Evolutionary conservation across 2,797 vertebrate species (phyloP).

Genomic region (Stomatorhinus walkeri): DNA sequence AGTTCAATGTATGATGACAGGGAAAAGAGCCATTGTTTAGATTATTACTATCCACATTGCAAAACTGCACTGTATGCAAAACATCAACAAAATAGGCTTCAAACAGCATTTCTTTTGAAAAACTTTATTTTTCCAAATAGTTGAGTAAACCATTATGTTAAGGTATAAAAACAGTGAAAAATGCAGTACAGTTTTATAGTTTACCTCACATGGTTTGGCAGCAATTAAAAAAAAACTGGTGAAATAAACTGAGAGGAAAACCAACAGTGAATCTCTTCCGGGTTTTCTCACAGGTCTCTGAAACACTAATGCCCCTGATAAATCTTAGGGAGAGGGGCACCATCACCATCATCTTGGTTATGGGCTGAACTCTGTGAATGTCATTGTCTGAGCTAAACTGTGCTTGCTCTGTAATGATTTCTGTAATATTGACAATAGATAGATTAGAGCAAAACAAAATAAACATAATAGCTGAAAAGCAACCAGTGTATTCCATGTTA

Average conservation of each 20-base stretch:
- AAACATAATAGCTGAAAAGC: background rate
- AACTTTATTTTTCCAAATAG: conserved; percentile 18
- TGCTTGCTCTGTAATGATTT: background rate
- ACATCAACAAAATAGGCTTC: background rate
- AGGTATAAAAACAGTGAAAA: conserved; percentile 21
- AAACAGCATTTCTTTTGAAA: background rate
- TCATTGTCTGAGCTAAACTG: background rate
- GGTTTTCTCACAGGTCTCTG: background rate
- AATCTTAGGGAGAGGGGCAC: background rate
- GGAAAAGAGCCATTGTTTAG: background rate
- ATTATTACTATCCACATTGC: background rate
- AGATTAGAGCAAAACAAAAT: conserved; percentile 1
- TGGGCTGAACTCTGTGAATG: background rate
- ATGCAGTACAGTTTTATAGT: background rate
- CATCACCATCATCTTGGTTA: background rate
- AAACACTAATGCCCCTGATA: background rate
- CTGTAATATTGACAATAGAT: background rate
- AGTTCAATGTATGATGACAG: background rate
- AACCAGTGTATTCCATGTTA: background rate
- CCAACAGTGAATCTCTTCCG: background rate
- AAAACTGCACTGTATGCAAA: background rate
- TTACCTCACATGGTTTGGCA: background rate
- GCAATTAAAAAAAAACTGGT: background rate
- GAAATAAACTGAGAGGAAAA: background rate
- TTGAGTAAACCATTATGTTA: conserved; percentile 17